Conservation (phyloP, 2,113 vertebrate genomes). For the Cyprinodon variegatus region DNA sequence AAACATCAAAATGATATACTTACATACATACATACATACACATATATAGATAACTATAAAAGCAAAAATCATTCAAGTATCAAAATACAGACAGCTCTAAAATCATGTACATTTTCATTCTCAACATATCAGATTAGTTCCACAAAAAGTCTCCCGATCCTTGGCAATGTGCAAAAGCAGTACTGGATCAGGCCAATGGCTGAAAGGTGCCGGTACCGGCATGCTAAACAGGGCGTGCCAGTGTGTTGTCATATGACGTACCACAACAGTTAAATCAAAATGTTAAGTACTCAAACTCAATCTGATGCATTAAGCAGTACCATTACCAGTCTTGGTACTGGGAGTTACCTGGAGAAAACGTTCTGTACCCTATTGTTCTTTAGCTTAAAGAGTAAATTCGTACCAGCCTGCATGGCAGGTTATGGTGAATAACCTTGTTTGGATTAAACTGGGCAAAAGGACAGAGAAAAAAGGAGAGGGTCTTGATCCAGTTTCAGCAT, state of each 20-base stretch:
- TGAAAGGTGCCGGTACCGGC: constrained; percentile 46
- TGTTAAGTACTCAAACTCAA: constrained; percentile 49
- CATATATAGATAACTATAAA: constrained; percentile 89
- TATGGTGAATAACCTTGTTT: constrained; percentile 43
- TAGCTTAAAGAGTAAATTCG: constrained; percentile 37
- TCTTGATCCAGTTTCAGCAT: constrained; percentile 66
- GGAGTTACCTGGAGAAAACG: constrained; percentile 52
- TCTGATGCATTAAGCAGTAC: constrained; percentile 53
- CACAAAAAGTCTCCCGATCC: constrained; percentile 80
- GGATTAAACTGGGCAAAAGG: constrained; percentile 48
- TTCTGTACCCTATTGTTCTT: constrained; percentile 47
- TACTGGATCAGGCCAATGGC: constrained; percentile 72
- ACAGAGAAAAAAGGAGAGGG: constrained; percentile 32
- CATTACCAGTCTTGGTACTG: constrained; percentile 61
- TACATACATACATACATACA: constrained; percentile 83
- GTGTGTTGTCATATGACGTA: constrained; percentile 50
- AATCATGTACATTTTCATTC: constrained; percentile 87
- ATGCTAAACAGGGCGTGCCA: constrained; percentile 59
- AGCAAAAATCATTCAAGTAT: constrained; percentile 96
- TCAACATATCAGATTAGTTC: constrained; percentile 82
- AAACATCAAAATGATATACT: constrained; percentile 78
- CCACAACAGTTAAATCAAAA: constrained; percentile 49
- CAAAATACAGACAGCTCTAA: constrained; percentile 91
- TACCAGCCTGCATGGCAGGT: constrained; percentile 66
- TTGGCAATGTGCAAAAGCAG: constrained; percentile 83